A percentile compares a stretch with the other conserved stretches of the same genome.
phyloP scores from a whole-genome alignment of 2,888 invertebrate genomes.

The Nipponacmea schrenckii region DNA sequence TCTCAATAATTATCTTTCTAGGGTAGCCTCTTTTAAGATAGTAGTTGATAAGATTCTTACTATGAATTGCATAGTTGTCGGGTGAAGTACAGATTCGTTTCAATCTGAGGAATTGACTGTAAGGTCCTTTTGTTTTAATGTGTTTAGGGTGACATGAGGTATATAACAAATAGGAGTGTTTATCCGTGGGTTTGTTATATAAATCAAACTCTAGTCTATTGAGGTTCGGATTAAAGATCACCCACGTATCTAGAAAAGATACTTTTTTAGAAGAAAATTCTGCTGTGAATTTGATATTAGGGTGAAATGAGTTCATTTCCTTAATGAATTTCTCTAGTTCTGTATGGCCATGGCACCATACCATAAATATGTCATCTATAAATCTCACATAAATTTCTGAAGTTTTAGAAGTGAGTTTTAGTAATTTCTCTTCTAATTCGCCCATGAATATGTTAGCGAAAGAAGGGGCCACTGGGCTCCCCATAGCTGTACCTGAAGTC shows the following conservation, averaged over 20 bases:
- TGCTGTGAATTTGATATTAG: neutral
- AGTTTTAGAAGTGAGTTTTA: neutral
- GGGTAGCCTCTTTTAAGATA: too few relatives aligned
- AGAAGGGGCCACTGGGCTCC: too few relatives aligned
- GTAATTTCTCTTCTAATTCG: constrained; percentile 8
- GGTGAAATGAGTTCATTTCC: too few relatives aligned
- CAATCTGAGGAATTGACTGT: too few relatives aligned
- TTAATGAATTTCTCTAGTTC: neutral
- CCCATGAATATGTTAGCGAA: neutral
- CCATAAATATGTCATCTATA: neutral
- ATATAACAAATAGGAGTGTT: neutral
- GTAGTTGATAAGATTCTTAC: too few relatives aligned
- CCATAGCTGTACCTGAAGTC: neutral
- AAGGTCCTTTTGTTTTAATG: too few relatives aligned
- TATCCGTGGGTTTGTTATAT: neutral
- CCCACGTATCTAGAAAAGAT: neutral
- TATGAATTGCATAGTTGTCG: too few relatives aligned
- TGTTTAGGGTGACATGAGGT: neutral
- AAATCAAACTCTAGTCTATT: neutral
- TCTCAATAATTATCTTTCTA: too few relatives aligned
- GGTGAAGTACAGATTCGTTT: too few relatives aligned
- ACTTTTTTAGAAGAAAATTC: neutral
- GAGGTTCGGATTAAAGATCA: neutral
- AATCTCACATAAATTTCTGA: neutral
- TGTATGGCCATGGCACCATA: neutral